These are phyloP conservation scores for Tachysurus vachellii DNA, from an alignment of 2,113 vertebrate species.

Conservation along the genomic window DNA sequence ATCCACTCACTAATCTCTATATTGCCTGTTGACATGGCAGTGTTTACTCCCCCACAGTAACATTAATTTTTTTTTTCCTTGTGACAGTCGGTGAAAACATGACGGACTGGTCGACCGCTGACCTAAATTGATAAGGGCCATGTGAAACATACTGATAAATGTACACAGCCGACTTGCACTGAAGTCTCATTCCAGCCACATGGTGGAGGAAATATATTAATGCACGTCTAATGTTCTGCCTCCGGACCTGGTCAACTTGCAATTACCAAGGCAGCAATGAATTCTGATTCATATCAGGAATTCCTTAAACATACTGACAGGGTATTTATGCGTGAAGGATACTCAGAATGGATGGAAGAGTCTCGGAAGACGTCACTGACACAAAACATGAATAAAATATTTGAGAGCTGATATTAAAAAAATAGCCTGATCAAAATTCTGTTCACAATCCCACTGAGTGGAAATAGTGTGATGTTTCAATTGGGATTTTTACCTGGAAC, in stretches of 20 bases:
- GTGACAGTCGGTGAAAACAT: not conserved
- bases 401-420: not conserved
- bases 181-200: not conserved
- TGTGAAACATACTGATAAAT: constrained; percentile 12
- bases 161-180: not conserved
- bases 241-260: not conserved
- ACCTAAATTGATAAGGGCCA: not conserved
- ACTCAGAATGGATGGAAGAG: not conserved
- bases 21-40: not conserved
- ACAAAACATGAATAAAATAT: not conserved
- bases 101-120: not conserved
- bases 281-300: constrained; percentile 13
- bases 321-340: not conserved
- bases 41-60: not conserved
- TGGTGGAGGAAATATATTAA: not conserved
- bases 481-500: not conserved
- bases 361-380: not conserved
- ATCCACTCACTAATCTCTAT: not conserved
- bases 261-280: constrained; percentile 11
- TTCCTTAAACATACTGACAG: not conserved
- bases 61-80: not conserved
- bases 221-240: constrained; percentile 5
- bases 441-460: too few relatives aligned
- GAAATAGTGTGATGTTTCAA: not conserved
- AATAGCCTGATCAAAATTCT: not conserved